These are phyloP conservation scores for Leucopsar rothschildi DNA, from an alignment of 2,113 vertebrate species.

Conservation along the genomic window DNA sequence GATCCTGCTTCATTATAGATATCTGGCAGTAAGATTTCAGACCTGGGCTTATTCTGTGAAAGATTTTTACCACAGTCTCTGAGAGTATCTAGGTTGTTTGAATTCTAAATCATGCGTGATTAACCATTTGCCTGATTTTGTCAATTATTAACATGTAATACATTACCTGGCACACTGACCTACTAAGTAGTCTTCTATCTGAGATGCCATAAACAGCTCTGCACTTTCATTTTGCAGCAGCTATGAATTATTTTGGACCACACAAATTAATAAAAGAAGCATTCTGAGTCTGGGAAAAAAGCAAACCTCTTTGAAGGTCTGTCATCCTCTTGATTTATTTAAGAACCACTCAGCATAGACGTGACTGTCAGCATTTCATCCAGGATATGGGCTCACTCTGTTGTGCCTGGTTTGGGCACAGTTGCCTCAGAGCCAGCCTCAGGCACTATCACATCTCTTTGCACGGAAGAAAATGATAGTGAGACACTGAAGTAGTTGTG, in stretches of 20 bases:
- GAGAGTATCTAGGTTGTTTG: not conserved
- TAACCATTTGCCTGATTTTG: not conserved
- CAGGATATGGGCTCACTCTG: not conserved
- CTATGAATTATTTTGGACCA: not conserved
- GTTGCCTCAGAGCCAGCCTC: not conserved
- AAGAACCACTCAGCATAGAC: not conserved
- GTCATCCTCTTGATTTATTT: not conserved
- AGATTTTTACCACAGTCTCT: not conserved
- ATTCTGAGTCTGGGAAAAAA: not conserved
- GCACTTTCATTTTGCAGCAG: not conserved
- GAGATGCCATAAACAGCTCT: not conserved
- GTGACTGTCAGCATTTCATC: not conserved
- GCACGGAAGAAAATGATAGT: not conserved
- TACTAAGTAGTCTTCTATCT: not conserved
- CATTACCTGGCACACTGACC: not conserved
- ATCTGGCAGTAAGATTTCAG: not conserved
- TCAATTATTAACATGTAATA: not conserved
- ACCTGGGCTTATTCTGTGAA: not conserved
- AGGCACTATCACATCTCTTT: not conserved
- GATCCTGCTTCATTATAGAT: not conserved
- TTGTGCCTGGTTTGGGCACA: not conserved
- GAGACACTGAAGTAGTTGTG: not conserved
- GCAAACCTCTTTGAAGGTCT: not conserved
- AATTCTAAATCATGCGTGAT: not conserved
- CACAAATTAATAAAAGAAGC: not conserved